Evolutionary conservation across 2,888 invertebrate genomes (phyloP), one percentile per base, ranked within the genome.

Genomic region (Luperina testacea): DNA sequence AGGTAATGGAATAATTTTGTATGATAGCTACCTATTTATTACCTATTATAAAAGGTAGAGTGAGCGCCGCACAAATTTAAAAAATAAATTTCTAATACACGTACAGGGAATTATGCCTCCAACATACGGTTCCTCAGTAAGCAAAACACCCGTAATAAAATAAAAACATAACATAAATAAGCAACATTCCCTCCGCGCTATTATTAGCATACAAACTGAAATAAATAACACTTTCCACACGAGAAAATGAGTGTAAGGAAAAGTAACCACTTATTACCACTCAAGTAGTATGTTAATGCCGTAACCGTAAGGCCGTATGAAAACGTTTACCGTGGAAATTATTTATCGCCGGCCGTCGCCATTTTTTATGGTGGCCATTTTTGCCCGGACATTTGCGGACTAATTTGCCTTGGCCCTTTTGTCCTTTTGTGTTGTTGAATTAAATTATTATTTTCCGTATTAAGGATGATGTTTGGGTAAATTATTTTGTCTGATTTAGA

Each of bases 391-490:
- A 82, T 90, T 90, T 86, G 82, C 71, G 84, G 83, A 83, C 88
- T 89, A 90, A 91, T 91, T 92, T 85, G 67, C 81, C 80, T 82
- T 77, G 85, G 87, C 80, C 87, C 88, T 68, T 87, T 84, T 84
- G 76, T 78, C 87, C 88, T 87, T 90, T 91, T 91, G 90, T 90
- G 88, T 91, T 90, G 87, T 90, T 88, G 83, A 90, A 90, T 90
- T 86, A 88, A 86, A 83, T 86, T 90, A 88, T 89, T 90, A 91
- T 89, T 85, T 81, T 81, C 84, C 87, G 82, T 83, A 81, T 83
- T 24, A 63, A 80, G 81, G 83, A 88, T 83, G 82, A 80, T 68
- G 75, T 71, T 72, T 24, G 69, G 72, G 61, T 78, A 77, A 79
- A 85, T 81, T 69, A 79, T 73, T 82, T 83, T 72, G 32, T 51